These are phyloP conservation scores for Leptinotarsa texana DNA, from an alignment of 1,140 invertebrate species.

Conservation along the genomic window DNA sequence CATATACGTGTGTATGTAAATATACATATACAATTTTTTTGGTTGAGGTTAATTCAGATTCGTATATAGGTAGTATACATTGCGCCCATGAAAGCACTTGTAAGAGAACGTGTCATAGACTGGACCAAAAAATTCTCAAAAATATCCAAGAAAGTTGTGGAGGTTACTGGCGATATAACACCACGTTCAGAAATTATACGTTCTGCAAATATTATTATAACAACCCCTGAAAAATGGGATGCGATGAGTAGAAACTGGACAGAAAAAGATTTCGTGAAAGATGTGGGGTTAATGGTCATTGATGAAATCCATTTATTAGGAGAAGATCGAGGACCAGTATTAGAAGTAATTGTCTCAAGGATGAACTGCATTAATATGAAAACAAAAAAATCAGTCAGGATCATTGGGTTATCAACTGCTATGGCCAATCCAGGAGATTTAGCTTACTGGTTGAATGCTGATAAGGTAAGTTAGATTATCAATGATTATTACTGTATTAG, in stretches of 20 bases:
- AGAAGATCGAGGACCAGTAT: conserved; percentile 82
- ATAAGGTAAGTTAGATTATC: conserved; percentile 30
- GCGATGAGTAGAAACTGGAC: conserved; percentile 98
- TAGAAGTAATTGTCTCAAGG: conserved; percentile 85
- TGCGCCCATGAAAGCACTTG: conserved; percentile 96
- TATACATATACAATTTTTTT: too few relatives aligned
- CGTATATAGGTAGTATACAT: conserved; percentile 92
- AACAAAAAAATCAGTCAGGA: conserved; percentile 65
- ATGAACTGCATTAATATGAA: conserved; percentile 56
- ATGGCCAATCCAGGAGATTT: conserved; percentile 96
- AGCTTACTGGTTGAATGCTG: conserved; percentile 85
- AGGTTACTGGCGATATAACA: conserved; percentile 95
- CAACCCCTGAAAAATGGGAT: conserved; percentile 99
- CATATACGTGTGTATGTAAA: too few relatives aligned
- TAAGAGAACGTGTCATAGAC: conserved; percentile 93
- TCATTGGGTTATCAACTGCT: conserved; percentile 96
- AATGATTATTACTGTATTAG: too few relatives aligned
- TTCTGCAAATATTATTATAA: conserved; percentile 90
- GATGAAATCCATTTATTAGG: conserved; percentile 98
- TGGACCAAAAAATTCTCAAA: conserved; percentile 87
- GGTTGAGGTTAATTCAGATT: not conserved
- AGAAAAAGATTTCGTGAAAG: conserved; percentile 89
- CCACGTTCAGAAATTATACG: conserved; percentile 88
- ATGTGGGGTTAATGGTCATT: conserved; percentile 93
- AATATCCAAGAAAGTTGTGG: conserved; percentile 86